A percentile compares a stretch with the other conserved stretches of the same genome.
Evolutionary conservation across 1,140 invertebrate species (phyloP).

Genomic region (Camponotus pennsylvanicus): DNA sequence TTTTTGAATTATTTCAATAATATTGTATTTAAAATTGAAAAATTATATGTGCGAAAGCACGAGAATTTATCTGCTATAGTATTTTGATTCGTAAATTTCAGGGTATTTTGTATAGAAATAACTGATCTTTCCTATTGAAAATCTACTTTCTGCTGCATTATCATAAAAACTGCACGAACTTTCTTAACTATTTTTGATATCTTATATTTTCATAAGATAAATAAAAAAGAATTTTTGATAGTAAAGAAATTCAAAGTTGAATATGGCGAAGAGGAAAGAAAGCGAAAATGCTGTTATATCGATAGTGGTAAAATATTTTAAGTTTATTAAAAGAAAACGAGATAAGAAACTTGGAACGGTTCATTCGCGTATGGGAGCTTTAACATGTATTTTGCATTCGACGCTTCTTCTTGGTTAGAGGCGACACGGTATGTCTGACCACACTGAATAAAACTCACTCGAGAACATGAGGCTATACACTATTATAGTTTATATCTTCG

Average conservation of each 20-base stretch:
- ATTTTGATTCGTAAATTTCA: no score
- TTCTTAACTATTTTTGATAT: no score
- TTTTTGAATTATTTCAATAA: no score
- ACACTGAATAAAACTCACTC: slow-evolving; percentile 36
- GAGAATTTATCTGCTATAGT: no score
- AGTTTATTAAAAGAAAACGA: slow-evolving; percentile 25
- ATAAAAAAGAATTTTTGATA: neutral
- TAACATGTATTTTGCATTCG: slow-evolving; percentile 30
- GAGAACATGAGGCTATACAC: slow-evolving; percentile 35
- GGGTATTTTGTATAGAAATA: no score
- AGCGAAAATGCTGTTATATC: neutral
- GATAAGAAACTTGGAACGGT: slow-evolving; percentile 6
- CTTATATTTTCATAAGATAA: neutral
- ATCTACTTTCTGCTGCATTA: no score
- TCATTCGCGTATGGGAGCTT: neutral
- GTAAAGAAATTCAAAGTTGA: neutral
- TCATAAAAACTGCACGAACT: no score
- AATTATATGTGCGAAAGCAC: no score
- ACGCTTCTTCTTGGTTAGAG: slow-evolving; percentile 4
- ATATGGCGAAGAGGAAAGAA: neutral
- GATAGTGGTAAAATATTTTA: neutral
- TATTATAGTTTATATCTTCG: slow-evolving; percentile 61
- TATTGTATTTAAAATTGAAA: no score
- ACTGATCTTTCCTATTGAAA: no score
- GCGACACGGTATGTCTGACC: slow-evolving; percentile 27